Base-by-base conservation (phyloP, 2,113 vertebrate species). In the Hucho hucho region DNA sequence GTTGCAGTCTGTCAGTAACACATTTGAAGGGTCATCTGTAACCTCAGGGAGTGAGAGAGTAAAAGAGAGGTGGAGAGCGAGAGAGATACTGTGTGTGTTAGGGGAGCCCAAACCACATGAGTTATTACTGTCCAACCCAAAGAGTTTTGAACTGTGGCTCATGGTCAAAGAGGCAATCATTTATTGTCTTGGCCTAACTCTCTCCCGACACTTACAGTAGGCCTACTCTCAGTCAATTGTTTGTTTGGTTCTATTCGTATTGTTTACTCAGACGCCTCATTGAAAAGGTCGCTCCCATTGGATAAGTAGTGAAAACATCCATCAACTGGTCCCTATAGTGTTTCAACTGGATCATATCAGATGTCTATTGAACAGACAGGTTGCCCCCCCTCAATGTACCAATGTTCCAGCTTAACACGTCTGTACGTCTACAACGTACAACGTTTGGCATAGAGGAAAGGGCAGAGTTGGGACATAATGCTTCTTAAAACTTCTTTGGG, bases 221-320 rank as follows among this genome's bases (percentile, higher is more conserved):
- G 9, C 37, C 37, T 43, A 18, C 72, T 18, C 64, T 1, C 43
- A 2, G 28, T 73, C 49, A 67, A 26, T 70, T 65, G 58, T 16
- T 59, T 77, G 82, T 81, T 75, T 20, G 4, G 65, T 43, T 72
- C 75, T 12, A 43, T 43, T 43, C 71, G 56, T 75, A 77, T 11
- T 81, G 72, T 84, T 89, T 89, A 81, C 73, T 74, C 49, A n/a
- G 70, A 85, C 79, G 49, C 83, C 77, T 89, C 63, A 37, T 37
- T 37, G 37, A 37, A 37, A 37, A 37, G 7, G 7, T 32, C 32
- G 32, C 37, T 73, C 86, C 84, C 90, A 14, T 75, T 18, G 83
- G 75, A 47, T 26, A 20, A 4, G 26, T 16, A 70, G 24, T 20
- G 63, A 80, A 83, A 82, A 83, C 43, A 70, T 65, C 66, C 49